Percentiles rank a stretch among this genome's conserved stretches.
Evolutionary conservation across 2,113 vertebrate genomes (phyloP).

Genomic region (Motacilla alba): DNA sequence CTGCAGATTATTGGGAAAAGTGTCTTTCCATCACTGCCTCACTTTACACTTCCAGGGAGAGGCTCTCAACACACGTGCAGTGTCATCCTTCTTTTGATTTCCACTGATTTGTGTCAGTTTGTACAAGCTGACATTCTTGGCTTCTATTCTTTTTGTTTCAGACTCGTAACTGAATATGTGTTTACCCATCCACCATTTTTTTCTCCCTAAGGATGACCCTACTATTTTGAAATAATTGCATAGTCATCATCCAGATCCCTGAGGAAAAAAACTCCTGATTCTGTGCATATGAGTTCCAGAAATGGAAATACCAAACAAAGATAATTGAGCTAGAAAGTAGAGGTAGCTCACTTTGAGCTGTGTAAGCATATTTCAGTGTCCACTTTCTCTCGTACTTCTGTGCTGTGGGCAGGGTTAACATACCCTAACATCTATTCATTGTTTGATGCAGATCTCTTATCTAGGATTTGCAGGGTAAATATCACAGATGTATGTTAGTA

Average conservation of each 20-base stretch:
- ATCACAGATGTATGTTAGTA: neutral
- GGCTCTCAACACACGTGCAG: neutral
- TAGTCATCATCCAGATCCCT: neutral
- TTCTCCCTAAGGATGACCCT: no score
- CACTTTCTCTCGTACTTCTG: fast-evolving
- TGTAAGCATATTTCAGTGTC: neutral
- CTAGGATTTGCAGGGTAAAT: neutral
- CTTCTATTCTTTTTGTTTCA: neutral
- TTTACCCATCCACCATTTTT: neutral
- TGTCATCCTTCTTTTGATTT: neutral
- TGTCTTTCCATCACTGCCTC: neutral
- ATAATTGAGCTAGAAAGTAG: neutral
- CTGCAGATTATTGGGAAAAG: neutral
- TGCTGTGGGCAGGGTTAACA: neutral
- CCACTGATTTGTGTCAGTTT: neutral
- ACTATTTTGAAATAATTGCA: neutral
- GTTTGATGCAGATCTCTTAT: neutral
- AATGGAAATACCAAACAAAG: neutral
- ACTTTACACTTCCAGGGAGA: neutral
- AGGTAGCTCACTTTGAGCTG: neutral
- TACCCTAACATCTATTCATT: fast-evolving
- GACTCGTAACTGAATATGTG: fast-evolving
- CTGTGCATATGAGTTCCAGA: neutral
- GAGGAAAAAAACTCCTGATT: neutral
- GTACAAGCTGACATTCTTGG: neutral